phyloP scores from a whole-genome alignment of 2,797 vertebrate species.

The Cryptoprocta ferox region DNA sequence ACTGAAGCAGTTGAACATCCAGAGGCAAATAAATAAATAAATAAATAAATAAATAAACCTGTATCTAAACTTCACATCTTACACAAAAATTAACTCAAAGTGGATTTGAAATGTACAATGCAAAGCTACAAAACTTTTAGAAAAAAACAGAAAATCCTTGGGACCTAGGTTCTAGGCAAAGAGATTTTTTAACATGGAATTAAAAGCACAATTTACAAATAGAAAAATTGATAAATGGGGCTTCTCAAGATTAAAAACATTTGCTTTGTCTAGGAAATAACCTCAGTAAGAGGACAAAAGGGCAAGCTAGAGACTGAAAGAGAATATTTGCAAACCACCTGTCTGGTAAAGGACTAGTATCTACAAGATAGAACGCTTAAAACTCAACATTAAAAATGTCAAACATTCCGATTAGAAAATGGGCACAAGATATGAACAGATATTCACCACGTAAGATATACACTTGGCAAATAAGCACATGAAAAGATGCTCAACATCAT shows the following conservation, averaged over 20 bases:
- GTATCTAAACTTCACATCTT: slow-evolving; percentile 1
- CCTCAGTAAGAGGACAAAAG: background rate
- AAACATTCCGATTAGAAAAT: slow-evolving; percentile 21
- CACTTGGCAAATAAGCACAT: background rate
- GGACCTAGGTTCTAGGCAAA: background rate
- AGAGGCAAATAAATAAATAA: background rate
- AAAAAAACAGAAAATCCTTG: background rate
- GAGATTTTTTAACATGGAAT: slow-evolving; percentile 23
- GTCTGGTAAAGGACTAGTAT: background rate
- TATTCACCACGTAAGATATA: slow-evolving; percentile 2
- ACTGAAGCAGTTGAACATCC: background rate
- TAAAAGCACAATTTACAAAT: slow-evolving; percentile 38
- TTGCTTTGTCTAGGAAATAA: background rate
- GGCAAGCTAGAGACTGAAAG: background rate
- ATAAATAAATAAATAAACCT: background rate
- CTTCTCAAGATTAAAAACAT: slow-evolving; percentile 16
- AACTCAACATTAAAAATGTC: background rate
- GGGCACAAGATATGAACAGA: background rate
- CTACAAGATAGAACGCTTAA: slow-evolving; percentile 30
- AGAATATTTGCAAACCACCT: slow-evolving; percentile 25
- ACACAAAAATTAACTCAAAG: background rate
- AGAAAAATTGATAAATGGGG: background rate
- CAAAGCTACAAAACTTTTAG: background rate
- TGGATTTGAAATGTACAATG: slow-evolving; percentile 33
- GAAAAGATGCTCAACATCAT: background rate